Percentiles rank a stretch among this genome's conserved stretches.
Conservation (phyloP, 2,797 vertebrate genomes). For the Fistularia tabacaria region DNA sequence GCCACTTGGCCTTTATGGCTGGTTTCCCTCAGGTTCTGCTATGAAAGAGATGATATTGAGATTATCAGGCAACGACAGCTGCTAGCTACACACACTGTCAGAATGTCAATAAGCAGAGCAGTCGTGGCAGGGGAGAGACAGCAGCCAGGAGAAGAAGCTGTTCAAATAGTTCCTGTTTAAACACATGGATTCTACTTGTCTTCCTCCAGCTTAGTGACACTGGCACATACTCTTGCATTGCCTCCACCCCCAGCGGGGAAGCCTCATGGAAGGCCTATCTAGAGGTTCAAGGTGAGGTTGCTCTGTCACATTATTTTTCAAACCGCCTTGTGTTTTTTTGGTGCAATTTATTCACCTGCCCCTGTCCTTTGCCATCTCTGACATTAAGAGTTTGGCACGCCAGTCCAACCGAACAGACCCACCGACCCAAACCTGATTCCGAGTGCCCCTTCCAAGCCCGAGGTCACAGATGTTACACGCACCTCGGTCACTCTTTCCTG, state of each 20-base stretch:
- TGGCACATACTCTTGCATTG: constrained; percentile 91
- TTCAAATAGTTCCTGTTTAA: constrained; percentile 28
- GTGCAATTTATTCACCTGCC: constrained; percentile 1
- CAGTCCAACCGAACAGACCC: constrained; percentile 90
- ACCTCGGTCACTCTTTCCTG: constrained; percentile 89
- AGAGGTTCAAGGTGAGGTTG: constrained; percentile 89
- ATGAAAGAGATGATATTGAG: constrained; percentile 40
- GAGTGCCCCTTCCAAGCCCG: constrained; percentile 90
- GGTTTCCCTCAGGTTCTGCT: constrained; percentile 34
- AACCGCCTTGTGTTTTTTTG: neutral
- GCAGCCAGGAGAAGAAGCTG: neutral
- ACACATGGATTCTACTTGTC: constrained; percentile 9
- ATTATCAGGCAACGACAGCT: constrained; percentile 54
- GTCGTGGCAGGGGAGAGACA: neutral
- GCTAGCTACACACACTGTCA: constrained; percentile 24
- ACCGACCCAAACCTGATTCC: constrained; percentile 98
- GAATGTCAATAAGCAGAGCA: constrained; percentile 45
- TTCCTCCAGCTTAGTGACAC: constrained; percentile 87
- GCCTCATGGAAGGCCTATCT: constrained; percentile 93
- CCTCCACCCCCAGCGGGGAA: constrained; percentile 93
- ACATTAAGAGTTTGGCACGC: constrained; percentile 88
- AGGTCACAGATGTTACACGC: constrained; percentile 91
- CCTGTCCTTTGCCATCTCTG: constrained; percentile 16
- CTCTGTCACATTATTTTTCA: neutral
- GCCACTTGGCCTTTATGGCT: constrained; percentile 58